phyloP scores from a whole-genome alignment of 1,140 invertebrate genomes.

The Orussus abietinus region DNA sequence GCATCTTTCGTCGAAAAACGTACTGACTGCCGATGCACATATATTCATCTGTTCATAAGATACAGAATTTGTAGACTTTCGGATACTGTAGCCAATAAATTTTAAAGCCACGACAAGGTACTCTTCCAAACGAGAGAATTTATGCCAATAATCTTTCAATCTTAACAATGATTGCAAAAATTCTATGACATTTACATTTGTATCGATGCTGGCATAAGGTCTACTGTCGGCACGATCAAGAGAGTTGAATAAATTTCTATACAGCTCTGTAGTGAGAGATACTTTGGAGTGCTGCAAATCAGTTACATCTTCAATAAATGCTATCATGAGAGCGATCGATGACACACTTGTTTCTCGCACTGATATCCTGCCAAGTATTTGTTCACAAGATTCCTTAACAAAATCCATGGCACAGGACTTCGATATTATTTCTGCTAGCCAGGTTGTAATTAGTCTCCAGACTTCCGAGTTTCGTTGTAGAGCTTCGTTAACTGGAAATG shows the following conservation, averaged over 20 bases:
- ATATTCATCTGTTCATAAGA: too few species aligned
- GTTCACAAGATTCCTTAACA: slow-evolving; percentile 14
- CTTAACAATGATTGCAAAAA: background rate
- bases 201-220: slow-evolving; percentile 18
- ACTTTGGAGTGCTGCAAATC: slow-evolving; percentile 11
- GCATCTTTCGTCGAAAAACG: slow-evolving; percentile 10
- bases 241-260: slow-evolving; percentile 13
- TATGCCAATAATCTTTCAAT: too few species aligned
- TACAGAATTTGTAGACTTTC: too few species aligned
- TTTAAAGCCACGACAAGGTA: too few species aligned
- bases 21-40: slow-evolving; percentile 1
- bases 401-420: slow-evolving; percentile 13
- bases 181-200: background rate
- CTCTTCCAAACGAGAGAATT: too few species aligned
- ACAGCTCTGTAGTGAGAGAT: slow-evolving; percentile 2
- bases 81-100: too few species aligned
- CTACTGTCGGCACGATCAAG: slow-evolving; percentile 15
- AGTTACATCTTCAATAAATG: slow-evolving; percentile 20
- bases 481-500: slow-evolving; percentile 22
- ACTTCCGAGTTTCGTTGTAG: slow-evolving; percentile 11
- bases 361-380: slow-evolving; percentile 2
- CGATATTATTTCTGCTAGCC: slow-evolving; percentile 13
- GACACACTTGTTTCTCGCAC: slow-evolving; percentile 1
- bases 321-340: slow-evolving; percentile 19
- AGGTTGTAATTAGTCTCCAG: slow-evolving; percentile 20